phyloP scores from a whole-genome alignment of 2,113 vertebrate species.

The Perca flavescens region DNA sequence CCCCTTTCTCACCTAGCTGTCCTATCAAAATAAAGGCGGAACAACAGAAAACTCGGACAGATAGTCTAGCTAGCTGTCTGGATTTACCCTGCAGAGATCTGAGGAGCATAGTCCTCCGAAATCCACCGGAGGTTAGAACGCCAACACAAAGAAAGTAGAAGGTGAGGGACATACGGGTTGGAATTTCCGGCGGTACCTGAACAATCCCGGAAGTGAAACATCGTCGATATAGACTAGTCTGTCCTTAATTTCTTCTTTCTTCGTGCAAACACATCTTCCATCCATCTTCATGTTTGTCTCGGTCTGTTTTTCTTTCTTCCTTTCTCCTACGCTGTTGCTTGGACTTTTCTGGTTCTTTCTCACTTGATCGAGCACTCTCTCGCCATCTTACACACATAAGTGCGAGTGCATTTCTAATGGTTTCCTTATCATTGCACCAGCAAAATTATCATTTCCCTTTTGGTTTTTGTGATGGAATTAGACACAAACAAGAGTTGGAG shows the following conservation, averaged over 20 bases:
- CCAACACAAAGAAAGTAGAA: too few relatives aligned
- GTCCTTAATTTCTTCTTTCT: background rate
- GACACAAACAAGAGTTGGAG: slow-evolving; percentile 38
- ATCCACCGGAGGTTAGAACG: too few relatives aligned
- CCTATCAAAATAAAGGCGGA: too few relatives aligned
- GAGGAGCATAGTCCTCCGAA: too few relatives aligned
- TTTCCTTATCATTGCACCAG: slow-evolving; percentile 43
- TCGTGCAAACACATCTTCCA: background rate
- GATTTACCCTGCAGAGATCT: too few relatives aligned
- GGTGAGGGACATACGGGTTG: too few relatives aligned
- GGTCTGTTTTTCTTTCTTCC: background rate
- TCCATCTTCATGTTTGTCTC: background rate
- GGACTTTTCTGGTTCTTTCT: background rate
- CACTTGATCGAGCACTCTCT: background rate
- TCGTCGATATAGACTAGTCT: too few relatives aligned
- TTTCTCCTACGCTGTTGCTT: background rate
- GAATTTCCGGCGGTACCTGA: too few relatives aligned
- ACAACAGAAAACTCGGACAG: too few relatives aligned
- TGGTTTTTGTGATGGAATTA: slow-evolving; percentile 37
- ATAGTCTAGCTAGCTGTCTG: too few relatives aligned
- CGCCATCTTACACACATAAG: background rate
- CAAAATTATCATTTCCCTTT: slow-evolving; percentile 31
- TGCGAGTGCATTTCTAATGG: slow-evolving; percentile 22
- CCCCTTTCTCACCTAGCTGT: too few relatives aligned
- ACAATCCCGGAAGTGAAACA: too few relatives aligned